These are phyloP conservation scores for Zosterops japonicus DNA, from an alignment of 2,113 vertebrate genomes.

Conservation along the genomic window DNA sequence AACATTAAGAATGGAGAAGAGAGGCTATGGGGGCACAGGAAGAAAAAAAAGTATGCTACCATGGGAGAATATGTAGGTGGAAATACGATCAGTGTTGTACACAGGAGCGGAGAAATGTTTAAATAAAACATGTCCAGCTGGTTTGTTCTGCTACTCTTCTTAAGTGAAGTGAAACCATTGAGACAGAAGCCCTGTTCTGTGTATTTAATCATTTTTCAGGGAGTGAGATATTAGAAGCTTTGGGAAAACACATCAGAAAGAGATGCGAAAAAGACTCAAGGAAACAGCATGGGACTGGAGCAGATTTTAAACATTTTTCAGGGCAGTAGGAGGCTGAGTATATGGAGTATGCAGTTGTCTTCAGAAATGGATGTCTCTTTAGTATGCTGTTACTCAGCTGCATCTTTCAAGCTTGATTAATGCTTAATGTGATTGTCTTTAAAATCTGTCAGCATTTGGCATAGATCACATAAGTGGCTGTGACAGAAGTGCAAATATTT, in stretches of 20 bases:
- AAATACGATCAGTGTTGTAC: background rate
- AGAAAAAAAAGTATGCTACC: background rate
- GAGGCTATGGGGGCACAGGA: background rate
- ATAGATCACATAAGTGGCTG: constrained; percentile 55
- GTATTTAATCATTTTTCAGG: background rate
- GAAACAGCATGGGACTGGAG: background rate
- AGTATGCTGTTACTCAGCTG: constrained; percentile 61
- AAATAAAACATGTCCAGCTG: constrained; percentile 1
- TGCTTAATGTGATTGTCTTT: constrained; percentile 77
- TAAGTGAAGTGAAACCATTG: constrained; percentile 8
- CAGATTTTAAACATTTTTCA: constrained; percentile 24
- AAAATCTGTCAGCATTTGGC: constrained; percentile 74
- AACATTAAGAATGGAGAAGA: background rate
- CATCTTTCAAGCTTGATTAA: constrained; percentile 77
- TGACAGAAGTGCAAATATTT: constrained; percentile 78
- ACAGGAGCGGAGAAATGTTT: constrained; percentile 1
- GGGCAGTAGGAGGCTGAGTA: background rate
- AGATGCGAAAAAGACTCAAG: background rate
- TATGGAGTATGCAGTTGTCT: background rate
- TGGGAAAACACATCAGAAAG: constrained; percentile 9
- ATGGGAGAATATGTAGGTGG: background rate
- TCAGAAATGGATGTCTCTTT: constrained; percentile 50
- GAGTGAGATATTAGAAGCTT: background rate
- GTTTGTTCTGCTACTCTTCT: constrained; percentile 9
- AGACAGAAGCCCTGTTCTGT: background rate